phyloP scores from a whole-genome alignment of 2,113 vertebrate genomes.

The Coracopsis vasa region DNA sequence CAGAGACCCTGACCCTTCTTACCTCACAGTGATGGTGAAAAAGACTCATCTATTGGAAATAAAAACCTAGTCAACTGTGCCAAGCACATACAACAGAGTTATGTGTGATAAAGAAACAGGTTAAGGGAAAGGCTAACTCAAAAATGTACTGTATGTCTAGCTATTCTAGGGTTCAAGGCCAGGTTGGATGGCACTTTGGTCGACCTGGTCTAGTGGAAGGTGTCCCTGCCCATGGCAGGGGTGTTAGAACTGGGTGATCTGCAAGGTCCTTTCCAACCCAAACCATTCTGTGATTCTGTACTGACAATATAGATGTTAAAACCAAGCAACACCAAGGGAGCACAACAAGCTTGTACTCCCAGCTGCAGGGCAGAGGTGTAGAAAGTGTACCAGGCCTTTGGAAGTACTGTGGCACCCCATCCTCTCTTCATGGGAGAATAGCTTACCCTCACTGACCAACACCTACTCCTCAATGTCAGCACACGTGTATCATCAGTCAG shows the following conservation, averaged over 20 bases:
- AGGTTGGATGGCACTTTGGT: not conserved
- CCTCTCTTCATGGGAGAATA: not conserved
- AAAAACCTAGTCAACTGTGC: not conserved
- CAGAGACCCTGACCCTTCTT: not conserved
- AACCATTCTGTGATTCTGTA: not conserved
- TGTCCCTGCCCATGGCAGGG: not conserved
- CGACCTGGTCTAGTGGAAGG: not conserved
- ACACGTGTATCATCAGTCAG: rapidly evolving
- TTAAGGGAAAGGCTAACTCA: not conserved
- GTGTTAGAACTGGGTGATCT: not conserved
- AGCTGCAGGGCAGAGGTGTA: not conserved
- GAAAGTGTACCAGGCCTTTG: not conserved
- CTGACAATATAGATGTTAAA: not conserved
- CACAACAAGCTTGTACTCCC: rapidly evolving
- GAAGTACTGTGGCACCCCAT: not conserved
- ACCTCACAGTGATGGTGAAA: rapidly evolving
- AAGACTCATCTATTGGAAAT: not conserved
- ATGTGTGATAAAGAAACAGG: not conserved
- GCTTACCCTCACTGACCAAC: not conserved
- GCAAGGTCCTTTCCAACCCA: not conserved
- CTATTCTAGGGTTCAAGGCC: not conserved
- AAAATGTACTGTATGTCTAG: not conserved
- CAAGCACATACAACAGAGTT: not conserved
- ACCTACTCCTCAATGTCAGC: not conserved
- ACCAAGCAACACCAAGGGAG: not conserved